These are phyloP conservation scores for Drosophila kurseongensis DNA, from an alignment of 1,140 invertebrate genomes.

Conservation along the genomic window DNA sequence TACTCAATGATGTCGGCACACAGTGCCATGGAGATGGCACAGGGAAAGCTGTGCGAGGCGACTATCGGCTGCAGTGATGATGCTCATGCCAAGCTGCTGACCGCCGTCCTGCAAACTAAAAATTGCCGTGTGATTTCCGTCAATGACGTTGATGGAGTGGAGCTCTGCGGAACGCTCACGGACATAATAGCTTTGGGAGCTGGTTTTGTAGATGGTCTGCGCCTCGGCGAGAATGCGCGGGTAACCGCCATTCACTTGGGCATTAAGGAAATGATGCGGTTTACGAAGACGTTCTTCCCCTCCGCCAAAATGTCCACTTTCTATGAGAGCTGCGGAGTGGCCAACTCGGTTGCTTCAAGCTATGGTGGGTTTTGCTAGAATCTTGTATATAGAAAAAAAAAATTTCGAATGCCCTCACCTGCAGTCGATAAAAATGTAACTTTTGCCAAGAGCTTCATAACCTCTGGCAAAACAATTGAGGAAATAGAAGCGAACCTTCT, in stretches of 20 bases:
- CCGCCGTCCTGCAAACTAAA: slow-evolving; percentile 95
- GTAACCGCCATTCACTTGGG: slow-evolving; percentile 98
- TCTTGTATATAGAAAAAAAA: neutral
- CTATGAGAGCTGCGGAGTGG: slow-evolving; percentile 99
- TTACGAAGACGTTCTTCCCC: slow-evolving; percentile 94
- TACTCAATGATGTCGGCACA: slow-evolving; percentile 99
- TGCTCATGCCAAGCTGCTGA: slow-evolving; percentile 89
- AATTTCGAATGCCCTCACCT: too few species aligned
- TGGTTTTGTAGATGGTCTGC: slow-evolving; percentile 97
- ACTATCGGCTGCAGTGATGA: slow-evolving; percentile 96
- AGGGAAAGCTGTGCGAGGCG: slow-evolving; percentile 98
- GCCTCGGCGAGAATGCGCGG: slow-evolving; percentile 98
- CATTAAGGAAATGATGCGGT: slow-evolving; percentile 98
- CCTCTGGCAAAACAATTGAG: slow-evolving; percentile 94
- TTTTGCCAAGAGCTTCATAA: slow-evolving; percentile 97
- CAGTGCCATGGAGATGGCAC: slow-evolving; percentile 96
- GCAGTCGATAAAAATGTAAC: slow-evolving; percentile 94
- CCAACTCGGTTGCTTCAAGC: slow-evolving; percentile 99
- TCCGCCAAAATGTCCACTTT: slow-evolving; percentile 95
- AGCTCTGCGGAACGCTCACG: slow-evolving; percentile 99
- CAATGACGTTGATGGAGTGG: slow-evolving; percentile 97
- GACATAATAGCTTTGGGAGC: slow-evolving; percentile 98
- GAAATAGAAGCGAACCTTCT: slow-evolving; percentile 97
- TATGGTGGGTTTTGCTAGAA: slow-evolving; percentile 88
- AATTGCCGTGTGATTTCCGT: slow-evolving; percentile 98